phyloP scores from a whole-genome alignment of 2,888 invertebrate genomes.

The Ectemnius continuus region DNA sequence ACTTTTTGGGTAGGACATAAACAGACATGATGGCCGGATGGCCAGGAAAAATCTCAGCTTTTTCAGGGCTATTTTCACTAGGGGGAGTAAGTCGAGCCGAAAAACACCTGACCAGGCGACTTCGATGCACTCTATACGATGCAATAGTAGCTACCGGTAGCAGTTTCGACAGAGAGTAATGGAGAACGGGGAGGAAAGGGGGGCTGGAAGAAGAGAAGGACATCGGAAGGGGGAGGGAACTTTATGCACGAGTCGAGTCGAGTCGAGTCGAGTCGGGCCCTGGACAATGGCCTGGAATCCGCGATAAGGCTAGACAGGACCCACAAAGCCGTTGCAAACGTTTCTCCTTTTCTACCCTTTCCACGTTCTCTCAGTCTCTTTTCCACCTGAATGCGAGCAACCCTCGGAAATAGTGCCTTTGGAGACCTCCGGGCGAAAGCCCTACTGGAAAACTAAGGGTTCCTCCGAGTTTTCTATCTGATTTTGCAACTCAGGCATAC shows the following conservation, averaged over 20 bases:
- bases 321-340: conserved; percentile 59
- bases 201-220: conserved; percentile 8
- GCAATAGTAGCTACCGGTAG: background rate
- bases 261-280: conserved; percentile 48
- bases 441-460: conserved; percentile 37
- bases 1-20: too few species aligned
- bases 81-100: conserved; percentile 6
- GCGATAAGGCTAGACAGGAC: conserved; percentile 70
- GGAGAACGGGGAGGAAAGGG: background rate
- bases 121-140: conserved; percentile 1
- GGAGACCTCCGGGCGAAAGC: conserved; percentile 23
- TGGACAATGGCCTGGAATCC: conserved; percentile 74
- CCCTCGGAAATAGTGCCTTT: conserved; percentile 13
- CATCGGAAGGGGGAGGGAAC: conserved; percentile 22
- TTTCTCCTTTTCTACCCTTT: conserved; percentile 6
- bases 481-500: background rate
- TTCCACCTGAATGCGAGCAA: conserved; percentile 35
- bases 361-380: background rate
- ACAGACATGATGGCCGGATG: too few species aligned
- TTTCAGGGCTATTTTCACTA: conserved; percentile 17
- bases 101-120: conserved; percentile 1
- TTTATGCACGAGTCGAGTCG: conserved; percentile 53
- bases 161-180: background rate
- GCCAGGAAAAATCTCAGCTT: background rate
- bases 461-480: conserved; percentile 18